Base-by-base conservation (phyloP, 2,888 invertebrate species). In the Fragum fragum region DNA sequence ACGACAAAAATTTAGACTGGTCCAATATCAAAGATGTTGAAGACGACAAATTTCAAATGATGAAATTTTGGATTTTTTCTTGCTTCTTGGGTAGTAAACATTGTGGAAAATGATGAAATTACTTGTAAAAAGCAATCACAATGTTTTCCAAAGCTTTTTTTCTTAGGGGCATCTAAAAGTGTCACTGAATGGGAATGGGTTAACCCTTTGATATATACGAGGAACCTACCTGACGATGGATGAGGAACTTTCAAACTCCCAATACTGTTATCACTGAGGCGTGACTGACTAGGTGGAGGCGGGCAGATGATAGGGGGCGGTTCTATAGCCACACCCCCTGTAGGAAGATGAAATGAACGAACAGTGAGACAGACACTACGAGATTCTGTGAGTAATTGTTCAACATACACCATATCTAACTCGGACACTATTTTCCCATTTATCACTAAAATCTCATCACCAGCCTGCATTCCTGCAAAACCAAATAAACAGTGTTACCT, bases 331-430 rank as follows among this genome's bases (percentile, higher is more conserved):
- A 93, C 92, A 39, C 93, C 94, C 72, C 95, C 94, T 32, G 78
- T 72, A 0, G 95, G 94, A 9, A 93, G 90, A 88, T 97, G 96
- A 59, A 97, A 97, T 61, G 97, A 97, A 90, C 99, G 96, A 97
- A 99, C 98, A 97, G 99, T 99, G 97, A 99, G 98, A 95, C 98
- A 98, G 85, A 99, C 96, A 68, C 97, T 97, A 87, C 97, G 96
- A 94, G 98, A 98, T 95, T 99, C 98, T 95, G 98, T 98, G 90
- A 99, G 96, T 87, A 99, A 97, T 94, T 98, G 98, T 95, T 99
- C 99, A 94, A 99, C 96, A 96, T 98, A 99, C 97, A 99, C 99
- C 99, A 99, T 99, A 96, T 99, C 99, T 95, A 99, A 96, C 96
- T 99, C 99, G 93, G 98, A 98, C 90, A 99, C 98, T 95, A 99